Base-by-base conservation (phyloP, 2,888 invertebrate species). In the Drosophila villosipedis region DNA sequence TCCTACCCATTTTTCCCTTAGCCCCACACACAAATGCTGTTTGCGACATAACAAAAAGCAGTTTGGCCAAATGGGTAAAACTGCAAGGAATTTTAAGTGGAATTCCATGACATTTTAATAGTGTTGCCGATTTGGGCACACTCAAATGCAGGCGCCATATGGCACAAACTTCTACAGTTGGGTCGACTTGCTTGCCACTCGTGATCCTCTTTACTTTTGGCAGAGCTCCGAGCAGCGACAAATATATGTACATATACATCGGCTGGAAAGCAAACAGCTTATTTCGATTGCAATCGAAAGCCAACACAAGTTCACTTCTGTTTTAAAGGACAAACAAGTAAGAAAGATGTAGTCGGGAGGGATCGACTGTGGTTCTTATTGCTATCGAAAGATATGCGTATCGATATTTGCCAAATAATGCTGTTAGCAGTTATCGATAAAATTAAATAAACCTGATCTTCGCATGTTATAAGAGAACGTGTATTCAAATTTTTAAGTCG, bases 91-190 rank as follows among this genome's bases (percentile, higher is more conserved):
- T 83, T 82, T 84, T 88, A 86, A 88, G 90, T 88, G 88, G 89
- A 87, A 83, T 83, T 87, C 85, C 90, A 81, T 86, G 89, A 87
- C 87, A 85, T 86, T 86, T 86, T 89, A 89, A 89, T 87, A 89
- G 84, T 80, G 81, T 63, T 82, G 78, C 75, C 78, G 62, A 76
- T 78, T 78, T 73, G 80, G 65, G 31, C 52, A 70, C 78, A 72
- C 78, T 81, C 68, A 77, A 81, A 61, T 73, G 79, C 79, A 80
- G 73, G 54, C 68, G 30, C 54, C 62, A 70, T 66, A 59, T 49
- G 58, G 43, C 16, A 5, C 16, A 19, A 54, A 53, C 16, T 22
- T 52, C 12, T 14, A 1, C 33, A 33, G 22, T 47, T 43, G 12
- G 43, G 5, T 22, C 22, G 4, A 14, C 4, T 35, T 35, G 35